These are phyloP conservation scores for Leptobrachium leishanense DNA, from an alignment of 2,113 vertebrate species.

Conservation along the genomic window DNA sequence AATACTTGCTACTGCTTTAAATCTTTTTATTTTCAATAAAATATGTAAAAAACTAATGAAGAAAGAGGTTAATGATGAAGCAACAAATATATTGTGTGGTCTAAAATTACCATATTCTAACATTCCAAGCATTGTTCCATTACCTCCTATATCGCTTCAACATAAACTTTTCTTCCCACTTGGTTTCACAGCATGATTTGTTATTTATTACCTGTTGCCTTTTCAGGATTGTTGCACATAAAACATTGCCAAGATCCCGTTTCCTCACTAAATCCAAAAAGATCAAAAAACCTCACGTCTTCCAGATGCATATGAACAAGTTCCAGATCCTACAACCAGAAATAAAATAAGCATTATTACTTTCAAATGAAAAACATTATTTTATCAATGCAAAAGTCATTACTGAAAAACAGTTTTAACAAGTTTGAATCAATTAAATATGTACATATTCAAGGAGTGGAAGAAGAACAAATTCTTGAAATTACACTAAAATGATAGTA, in stretches of 20 bases:
- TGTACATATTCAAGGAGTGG: too few relatives aligned
- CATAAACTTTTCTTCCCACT: not conserved
- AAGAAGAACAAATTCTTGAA: too few relatives aligned
- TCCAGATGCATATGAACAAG: slow-evolving; percentile 83
- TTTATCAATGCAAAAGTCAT: not conserved
- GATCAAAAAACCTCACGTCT: slow-evolving; percentile 95
- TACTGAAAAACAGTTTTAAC: not conserved
- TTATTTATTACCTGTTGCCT: slow-evolving; percentile 78
- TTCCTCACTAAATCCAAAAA: slow-evolving; percentile 90
- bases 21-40: too few relatives aligned
- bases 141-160: not conserved
- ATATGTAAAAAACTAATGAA: too few relatives aligned
- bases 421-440: too few relatives aligned
- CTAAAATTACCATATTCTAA: not conserved
- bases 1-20: too few relatives aligned
- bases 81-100: not conserved
- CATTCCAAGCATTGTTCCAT: not conserved
- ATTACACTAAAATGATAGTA: too few relatives aligned
- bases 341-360: slow-evolving; percentile 39
- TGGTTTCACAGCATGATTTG: slow-evolving; percentile 1
- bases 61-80: too few relatives aligned
- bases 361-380: slow-evolving; percentile 7
- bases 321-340: slow-evolving; percentile 80
- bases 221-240: slow-evolving; percentile 97
- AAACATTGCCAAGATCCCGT: slow-evolving; percentile 88